Evolutionary conservation across 2,888 invertebrate genomes (phyloP).

Genomic region (Callyntrura guangdongensis): DNA sequence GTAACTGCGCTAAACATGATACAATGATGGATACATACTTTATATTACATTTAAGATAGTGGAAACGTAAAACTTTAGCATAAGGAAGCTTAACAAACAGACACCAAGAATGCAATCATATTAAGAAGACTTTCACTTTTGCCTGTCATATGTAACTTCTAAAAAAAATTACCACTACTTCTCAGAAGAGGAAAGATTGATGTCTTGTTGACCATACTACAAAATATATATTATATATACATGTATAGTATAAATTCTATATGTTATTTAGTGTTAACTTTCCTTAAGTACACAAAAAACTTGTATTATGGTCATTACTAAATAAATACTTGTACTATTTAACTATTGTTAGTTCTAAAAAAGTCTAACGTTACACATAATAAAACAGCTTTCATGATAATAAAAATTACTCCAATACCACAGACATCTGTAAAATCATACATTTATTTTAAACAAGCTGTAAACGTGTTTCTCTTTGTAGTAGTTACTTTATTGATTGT

Average conservation of each 20-base stretch:
- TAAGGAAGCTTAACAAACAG: constrained; percentile 78
- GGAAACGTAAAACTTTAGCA: constrained; percentile 44
- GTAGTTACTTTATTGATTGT: no score
- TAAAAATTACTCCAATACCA: constrained; percentile 35
- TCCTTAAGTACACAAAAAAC: constrained; percentile 34
- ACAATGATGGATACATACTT: not conserved
- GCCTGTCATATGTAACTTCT: constrained; percentile 75
- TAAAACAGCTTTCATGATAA: constrained; percentile 73
- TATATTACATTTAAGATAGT: constrained; percentile 30
- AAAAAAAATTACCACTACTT: constrained; percentile 52
- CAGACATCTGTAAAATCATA: no score
- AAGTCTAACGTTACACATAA: constrained; percentile 62
- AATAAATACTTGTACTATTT: constrained; percentile 67
- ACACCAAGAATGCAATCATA: constrained; percentile 80
- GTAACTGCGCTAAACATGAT: not conserved
- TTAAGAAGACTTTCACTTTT: constrained; percentile 80
- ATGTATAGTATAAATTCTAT: no score
- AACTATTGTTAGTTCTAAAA: constrained; percentile 69
- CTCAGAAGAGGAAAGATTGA: constrained; percentile 74
- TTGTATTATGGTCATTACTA: constrained; percentile 53
- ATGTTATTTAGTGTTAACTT: constrained; percentile 38
- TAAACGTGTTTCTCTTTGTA: not conserved
- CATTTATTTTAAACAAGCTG: not conserved
- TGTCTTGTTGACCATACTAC: constrained; percentile 78
- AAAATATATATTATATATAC: constrained; percentile 41